Base-by-base conservation (phyloP, 2,113 vertebrate species). In the Siniperca knerii region DNA sequence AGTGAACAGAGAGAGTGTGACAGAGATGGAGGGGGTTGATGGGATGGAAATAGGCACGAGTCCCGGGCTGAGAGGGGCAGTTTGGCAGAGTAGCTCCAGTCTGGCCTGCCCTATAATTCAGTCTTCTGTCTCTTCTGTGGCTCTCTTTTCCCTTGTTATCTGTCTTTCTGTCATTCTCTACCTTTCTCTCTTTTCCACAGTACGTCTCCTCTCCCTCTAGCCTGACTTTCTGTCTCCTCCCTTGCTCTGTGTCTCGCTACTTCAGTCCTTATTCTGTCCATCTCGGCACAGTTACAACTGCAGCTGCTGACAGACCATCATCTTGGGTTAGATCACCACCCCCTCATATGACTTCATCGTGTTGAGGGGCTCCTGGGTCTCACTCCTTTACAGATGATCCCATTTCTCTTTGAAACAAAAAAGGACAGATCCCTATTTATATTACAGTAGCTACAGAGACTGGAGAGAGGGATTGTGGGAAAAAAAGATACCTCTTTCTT, bases 261-360 rank as follows among this genome's bases (percentile, higher is more conserved):
- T 81, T 82, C 71, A 86, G 82, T 50, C 84, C 83, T 82, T 87
- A 87, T 84, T 89, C 84, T 83, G 73, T 89, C 85, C 52, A 15
- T 82, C 54, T 71, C 2, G 18, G 75, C 76, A 23, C 44, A 25
- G 40, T 58, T 83, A 70, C 75, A 81, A 77, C 52, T 61, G 84
- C 82, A 87, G 84, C 84, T 84, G 85, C 91, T 77, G 92, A 91
- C 91, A 93, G 87, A 82, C 74, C 83, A 80, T 91, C 92, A 79
- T 44, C 64, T 70, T 21, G 67, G 77, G 46, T 89, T 89, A 90
- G 77, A 89, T 92, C 90, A 87, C 48, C 80, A 71, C 86, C 89
- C 84, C 75, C 89, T 90, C 62, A 82, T 33, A 77, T 87, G 85
- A 88, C 79, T 83, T 90, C 84, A 92, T 75, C 46, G 61, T 67